Conservation (phyloP, 2,113 vertebrate genomes). For the Salvelinus namaycush region DNA sequence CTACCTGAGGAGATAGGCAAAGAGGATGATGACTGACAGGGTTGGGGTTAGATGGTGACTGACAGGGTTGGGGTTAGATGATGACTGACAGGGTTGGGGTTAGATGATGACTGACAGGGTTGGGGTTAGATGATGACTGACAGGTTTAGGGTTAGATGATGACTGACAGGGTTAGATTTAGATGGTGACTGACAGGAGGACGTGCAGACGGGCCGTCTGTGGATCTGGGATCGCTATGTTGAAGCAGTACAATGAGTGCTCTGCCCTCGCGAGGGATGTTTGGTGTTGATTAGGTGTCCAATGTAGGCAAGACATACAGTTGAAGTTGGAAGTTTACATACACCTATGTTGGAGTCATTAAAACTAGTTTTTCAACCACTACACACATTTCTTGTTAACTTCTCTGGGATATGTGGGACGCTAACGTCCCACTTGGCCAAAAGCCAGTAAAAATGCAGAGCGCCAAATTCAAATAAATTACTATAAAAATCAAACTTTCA, state of each 20-base stretch:
- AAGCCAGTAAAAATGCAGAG: too few relatives aligned
- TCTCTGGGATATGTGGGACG: too few relatives aligned
- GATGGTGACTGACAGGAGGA: not conserved
- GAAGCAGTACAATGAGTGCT: not conserved
- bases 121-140: slow-evolving; percentile 78
- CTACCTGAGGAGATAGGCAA: slow-evolving; percentile 84
- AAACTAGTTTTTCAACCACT: too few relatives aligned
- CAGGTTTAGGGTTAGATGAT: slow-evolving; percentile 56
- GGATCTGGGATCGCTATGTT: not conserved
- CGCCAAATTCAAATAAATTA: too few relatives aligned
- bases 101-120: slow-evolving; percentile 81
- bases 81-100: slow-evolving; percentile 74
- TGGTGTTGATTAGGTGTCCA: not conserved
- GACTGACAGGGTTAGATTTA: slow-evolving; percentile 68
- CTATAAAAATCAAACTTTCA: too few relatives aligned
- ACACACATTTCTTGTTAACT: too few relatives aligned
- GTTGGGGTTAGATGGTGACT: slow-evolving; percentile 80
- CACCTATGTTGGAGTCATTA: too few relatives aligned
- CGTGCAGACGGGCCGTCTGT: slow-evolving; percentile 27
- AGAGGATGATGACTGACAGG: slow-evolving; percentile 82
- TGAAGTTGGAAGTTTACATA: too few relatives aligned
- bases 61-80: slow-evolving; percentile 71
- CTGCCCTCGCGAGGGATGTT: not conserved
- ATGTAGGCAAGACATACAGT: not conserved
- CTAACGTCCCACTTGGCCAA: too few relatives aligned